phyloP scores from a whole-genome alignment of 30 jellyfish, hydroid and myxozoan species.

The Aurelia coerulea region DNA sequence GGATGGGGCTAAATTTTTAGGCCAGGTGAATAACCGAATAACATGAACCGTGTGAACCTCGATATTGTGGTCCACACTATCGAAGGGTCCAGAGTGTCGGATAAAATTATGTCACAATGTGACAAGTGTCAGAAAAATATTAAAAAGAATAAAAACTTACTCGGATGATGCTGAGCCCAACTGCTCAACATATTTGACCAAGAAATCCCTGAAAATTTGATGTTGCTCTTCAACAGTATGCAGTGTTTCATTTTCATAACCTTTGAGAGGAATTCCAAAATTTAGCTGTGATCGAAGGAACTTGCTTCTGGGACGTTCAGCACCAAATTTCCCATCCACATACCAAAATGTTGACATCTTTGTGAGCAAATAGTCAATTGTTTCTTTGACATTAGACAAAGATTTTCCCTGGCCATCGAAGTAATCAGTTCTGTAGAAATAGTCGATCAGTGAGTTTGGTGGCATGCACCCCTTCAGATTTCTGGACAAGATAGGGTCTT shows the following conservation, averaged over 20 bases:
- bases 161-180: constrained; percentile 54
- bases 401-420: constrained; percentile 64
- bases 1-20: no score
- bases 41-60: no score
- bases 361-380: constrained; percentile 62
- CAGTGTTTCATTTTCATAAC: constrained; percentile 14
- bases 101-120: no score
- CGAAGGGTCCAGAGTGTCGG: no score
- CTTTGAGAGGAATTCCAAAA: constrained; percentile 74
- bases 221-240: constrained; percentile 60
- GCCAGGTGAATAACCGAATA: no score
- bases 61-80: no score
- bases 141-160: constrained; percentile 18
- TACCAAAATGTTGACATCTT: constrained; percentile 71
- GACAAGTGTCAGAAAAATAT: no score
- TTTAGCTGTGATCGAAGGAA: constrained; percentile 59
- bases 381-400: constrained; percentile 46
- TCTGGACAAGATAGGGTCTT: constrained; percentile 28
- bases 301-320: constrained; percentile 44
- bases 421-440: constrained; percentile 53
- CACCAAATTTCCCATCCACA: constrained; percentile 64
- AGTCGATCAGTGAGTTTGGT: constrained; percentile 71
- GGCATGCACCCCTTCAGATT: constrained; percentile 71
- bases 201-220: constrained; percentile 45
- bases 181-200: constrained; percentile 69